Conservation (phyloP, 1,140 invertebrate species). For the Heterodera schachtii region DNA sequence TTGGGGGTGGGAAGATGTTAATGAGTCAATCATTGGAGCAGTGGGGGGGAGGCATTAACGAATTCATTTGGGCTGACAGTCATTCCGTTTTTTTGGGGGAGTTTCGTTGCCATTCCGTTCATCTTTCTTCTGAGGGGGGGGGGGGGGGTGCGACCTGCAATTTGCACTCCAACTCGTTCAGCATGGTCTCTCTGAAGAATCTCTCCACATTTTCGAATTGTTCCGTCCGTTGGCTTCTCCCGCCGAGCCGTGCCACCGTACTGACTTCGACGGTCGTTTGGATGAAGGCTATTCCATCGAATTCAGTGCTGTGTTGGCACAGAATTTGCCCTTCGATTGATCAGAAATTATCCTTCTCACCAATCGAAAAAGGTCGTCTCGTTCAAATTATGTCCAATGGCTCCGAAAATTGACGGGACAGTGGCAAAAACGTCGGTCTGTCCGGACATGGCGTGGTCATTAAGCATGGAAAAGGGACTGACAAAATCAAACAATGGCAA, state of each 20-base stretch:
- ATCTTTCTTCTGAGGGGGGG: too few species aligned
- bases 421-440: neutral
- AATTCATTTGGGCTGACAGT: too few species aligned
- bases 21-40: neutral
- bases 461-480: constrained; percentile 20
- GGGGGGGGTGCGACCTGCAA: neutral
- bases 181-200: constrained; percentile 31
- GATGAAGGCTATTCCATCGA: constrained; percentile 21
- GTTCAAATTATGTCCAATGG: constrained; percentile 23
- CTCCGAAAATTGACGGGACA: constrained; percentile 28
- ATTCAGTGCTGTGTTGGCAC: constrained; percentile 5
- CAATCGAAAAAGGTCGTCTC: constrained; percentile 28
- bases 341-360: constrained; percentile 6
- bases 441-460: constrained; percentile 10
- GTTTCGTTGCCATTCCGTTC: too few species aligned
- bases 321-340: too few species aligned
- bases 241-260: constrained; percentile 7
- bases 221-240: constrained; percentile 4
- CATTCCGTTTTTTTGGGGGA: too few species aligned
- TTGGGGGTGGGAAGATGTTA: neutral
- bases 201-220: constrained; percentile 26
- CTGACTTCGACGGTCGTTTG: constrained; percentile 20
- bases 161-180: constrained; percentile 32
- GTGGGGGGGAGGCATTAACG: too few species aligned
- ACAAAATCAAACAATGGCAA: neutral